Evolutionary conservation across 2,888 invertebrate species (phyloP).

Genomic region (Glyphotaelius pellucidus): DNA sequence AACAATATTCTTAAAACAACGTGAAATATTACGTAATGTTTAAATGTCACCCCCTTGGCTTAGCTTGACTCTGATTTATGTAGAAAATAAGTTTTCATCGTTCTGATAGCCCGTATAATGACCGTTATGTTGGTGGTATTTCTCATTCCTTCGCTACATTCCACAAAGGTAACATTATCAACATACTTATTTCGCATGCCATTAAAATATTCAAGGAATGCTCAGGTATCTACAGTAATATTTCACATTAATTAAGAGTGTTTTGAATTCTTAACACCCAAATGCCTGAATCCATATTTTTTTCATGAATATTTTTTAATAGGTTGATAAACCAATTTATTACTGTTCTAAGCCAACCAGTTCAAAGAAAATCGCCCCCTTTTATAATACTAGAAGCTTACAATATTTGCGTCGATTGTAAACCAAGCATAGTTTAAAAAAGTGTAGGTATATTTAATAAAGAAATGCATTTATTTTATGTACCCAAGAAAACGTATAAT

Average conservation of each 20-base stretch:
- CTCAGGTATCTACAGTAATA: neutral
- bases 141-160: neutral
- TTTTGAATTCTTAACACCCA: neutral
- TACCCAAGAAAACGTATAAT: no score
- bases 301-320: no score
- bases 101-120: neutral
- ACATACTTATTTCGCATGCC: neutral
- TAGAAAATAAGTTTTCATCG: neutral
- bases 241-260: neutral
- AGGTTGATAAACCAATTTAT: neutral
- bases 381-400: no score
- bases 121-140: neutral
- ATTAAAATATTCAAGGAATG: neutral
- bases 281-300: no score
- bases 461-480: no score
- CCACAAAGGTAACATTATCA: neutral
- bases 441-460: no score
- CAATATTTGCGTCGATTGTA: no score
- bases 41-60: neutral
- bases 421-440: no score
- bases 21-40: neutral
- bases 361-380: no score
- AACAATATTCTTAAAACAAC: neutral
- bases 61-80: neutral
- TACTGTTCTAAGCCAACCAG: neutral